Percentiles rank a stretch among this genome's conserved stretches.
phyloP scores from a whole-genome alignment of 2,797 vertebrate species.

The Carcharodon carcharias region DNA sequence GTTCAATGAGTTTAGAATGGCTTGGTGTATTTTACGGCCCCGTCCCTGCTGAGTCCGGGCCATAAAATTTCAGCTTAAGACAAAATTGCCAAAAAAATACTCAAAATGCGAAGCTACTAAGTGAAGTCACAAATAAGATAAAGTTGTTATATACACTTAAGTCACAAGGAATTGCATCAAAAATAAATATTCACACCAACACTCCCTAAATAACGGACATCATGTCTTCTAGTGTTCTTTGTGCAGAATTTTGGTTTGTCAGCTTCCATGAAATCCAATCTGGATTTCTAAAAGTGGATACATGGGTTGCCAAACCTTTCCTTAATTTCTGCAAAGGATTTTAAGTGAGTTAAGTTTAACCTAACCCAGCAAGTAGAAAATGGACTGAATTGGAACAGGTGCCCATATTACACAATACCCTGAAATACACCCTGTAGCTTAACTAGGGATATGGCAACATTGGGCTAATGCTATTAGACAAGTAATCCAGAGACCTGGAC shows the following conservation, averaged over 20 bases:
- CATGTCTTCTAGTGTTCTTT: not conserved
- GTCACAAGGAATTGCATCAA: not conserved
- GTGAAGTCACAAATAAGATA: not conserved
- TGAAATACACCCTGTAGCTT: no score
- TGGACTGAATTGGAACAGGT: no score
- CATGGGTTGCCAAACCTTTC: not conserved
- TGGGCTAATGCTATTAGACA: no score
- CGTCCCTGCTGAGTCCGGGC: no score
- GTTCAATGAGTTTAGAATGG: no score
- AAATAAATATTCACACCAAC: not conserved
- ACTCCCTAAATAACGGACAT: not conserved
- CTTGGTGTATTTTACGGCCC: no score
- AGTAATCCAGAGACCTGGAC: no score
- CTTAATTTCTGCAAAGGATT: not conserved
- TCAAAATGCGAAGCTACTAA: not conserved
- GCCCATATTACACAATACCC: no score
- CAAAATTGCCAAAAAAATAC: no score
- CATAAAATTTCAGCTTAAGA: no score
- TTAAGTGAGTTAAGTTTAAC: not conserved
- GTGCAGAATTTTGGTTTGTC: not conserved
- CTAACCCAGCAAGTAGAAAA: not conserved
- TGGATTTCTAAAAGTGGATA: not conserved
- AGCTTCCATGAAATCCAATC: not conserved
- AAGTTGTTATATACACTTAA: not conserved
- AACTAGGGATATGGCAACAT: no score